A percentile compares a stretch with the other conserved stretches of the same genome.
Conservation (phyloP, 2,113 vertebrate species). For the Psittacus erithacus region DNA sequence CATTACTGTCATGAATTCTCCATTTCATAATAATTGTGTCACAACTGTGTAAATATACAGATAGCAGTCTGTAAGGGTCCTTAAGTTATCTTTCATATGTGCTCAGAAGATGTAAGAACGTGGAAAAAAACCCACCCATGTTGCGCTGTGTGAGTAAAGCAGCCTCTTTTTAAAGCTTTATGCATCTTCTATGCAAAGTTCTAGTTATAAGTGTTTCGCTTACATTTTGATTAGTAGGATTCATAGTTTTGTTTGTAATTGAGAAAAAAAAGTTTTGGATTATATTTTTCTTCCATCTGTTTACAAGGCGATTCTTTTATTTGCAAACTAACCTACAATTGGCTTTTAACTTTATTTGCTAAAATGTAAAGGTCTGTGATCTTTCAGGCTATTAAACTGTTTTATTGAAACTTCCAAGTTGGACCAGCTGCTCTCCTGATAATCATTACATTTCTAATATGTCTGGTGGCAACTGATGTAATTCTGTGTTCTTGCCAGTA, state of each 20-base stretch:
- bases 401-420: not conserved
- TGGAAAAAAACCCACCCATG: rapidly evolving
- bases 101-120: not conserved
- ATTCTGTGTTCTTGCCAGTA: not conserved
- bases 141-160: not conserved
- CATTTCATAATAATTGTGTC: not conserved
- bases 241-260: not conserved
- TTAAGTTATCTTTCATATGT: not conserved
- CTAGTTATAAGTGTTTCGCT: not conserved
- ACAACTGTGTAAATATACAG: not conserved
- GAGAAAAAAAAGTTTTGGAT: not conserved
- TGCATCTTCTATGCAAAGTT: not conserved
- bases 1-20: not conserved
- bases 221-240: rapidly evolving
- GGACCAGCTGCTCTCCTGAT: not conserved
- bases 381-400: not conserved
- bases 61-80: not conserved
- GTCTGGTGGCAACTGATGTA: not conserved
- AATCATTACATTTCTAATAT: not conserved
- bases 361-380: not conserved
- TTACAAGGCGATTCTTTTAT: not conserved
- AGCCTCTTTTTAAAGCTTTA: not conserved
- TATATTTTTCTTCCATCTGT: not conserved
- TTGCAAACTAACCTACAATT: not conserved
- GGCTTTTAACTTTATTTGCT: not conserved